Conservation (phyloP, 2,113 vertebrate genomes). For the Triplophysa tibetana region DNA sequence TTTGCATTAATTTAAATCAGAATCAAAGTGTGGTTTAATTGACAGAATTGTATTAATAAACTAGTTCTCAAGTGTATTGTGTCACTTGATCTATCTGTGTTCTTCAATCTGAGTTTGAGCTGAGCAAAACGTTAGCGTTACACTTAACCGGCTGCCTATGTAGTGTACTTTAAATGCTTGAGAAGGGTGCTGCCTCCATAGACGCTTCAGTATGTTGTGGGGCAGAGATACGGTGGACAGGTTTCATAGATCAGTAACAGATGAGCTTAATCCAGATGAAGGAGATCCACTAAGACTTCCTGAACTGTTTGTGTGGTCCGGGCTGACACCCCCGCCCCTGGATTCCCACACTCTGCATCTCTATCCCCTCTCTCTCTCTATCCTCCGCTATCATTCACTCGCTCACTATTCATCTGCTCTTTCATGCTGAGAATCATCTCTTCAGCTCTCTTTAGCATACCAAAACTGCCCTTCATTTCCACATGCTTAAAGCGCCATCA, state of each 20-base stretch:
- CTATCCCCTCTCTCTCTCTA: slow-evolving; percentile 63
- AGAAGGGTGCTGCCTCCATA: too few relatives aligned
- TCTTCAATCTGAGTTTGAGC: too few relatives aligned
- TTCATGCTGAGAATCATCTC: slow-evolving; percentile 69
- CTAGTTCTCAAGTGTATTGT: too few relatives aligned
- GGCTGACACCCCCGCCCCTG: slow-evolving; percentile 55
- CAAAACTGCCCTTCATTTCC: slow-evolving; percentile 70
- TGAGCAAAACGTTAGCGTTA: too few relatives aligned
- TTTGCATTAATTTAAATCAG: too few relatives aligned
- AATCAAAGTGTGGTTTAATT: too few relatives aligned
- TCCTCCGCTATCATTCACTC: slow-evolving; percentile 65
- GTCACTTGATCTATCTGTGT: too few relatives aligned
- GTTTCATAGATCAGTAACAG: slow-evolving; percentile 2
- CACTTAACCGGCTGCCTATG: too few relatives aligned
- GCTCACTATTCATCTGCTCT: slow-evolving; percentile 68
- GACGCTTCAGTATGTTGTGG: too few relatives aligned
- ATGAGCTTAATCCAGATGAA: slow-evolving; percentile 34
- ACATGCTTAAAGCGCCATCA: slow-evolving; percentile 71
- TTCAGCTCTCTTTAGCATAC: slow-evolving; percentile 73
- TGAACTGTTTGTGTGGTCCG: slow-evolving; percentile 59
- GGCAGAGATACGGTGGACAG: neutral
- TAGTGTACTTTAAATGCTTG: too few relatives aligned
- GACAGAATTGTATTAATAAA: too few relatives aligned
- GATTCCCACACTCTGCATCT: slow-evolving; percentile 51
- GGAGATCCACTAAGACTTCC: slow-evolving; percentile 30